Base-by-base conservation (phyloP, 2,113 vertebrate genomes). In the Scophthalmus maximus region DNA sequence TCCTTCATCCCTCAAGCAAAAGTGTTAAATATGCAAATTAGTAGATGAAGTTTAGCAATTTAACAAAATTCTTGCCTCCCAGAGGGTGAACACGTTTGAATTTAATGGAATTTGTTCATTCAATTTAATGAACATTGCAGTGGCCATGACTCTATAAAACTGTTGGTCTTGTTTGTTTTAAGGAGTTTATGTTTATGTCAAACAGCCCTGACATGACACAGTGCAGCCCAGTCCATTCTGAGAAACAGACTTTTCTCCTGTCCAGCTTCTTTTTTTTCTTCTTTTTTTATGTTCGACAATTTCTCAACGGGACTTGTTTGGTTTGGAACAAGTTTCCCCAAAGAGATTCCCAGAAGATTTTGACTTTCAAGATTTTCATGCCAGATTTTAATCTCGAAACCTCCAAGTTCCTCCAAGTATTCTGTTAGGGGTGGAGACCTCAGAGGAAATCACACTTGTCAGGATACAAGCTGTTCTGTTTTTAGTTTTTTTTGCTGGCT, bases 401-500 rank as follows among this genome's bases (percentile, higher is more conserved):
- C 8, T 20, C 8, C 4, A 34, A 14, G 57, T 66, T 76, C 8
- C 20, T 23, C 18, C 11, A 38, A 38, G 22, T 51, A 6, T 51
- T 65, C 73, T 61, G 25, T 51, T n/a, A 22, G 38, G 47, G 49
- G 49, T 30, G 50, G 11, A 34, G 60, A 12, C 60, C 22, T 40
- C 14, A 58, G 55, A 27, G 26, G 23, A 69, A 67, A 66, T 22
- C 27, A 26, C 58, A 55, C 14, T n/a, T 9, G 34, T 27, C 6
- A 20, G 25, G n/a, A n/a, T n/a, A 59, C 2, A 1, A 29, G n/a
- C 11, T 6, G 17, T 40, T 49, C 38, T 40, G 53, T 6, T 56
- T 40, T 63, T 63, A 20, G 27, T n/a, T 26, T 38, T 42, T 32
- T 23, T 56, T 18, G 1, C n/a, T n/a, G n/a, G n/a, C n/a, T n/a